Conservation (phyloP, 2,888 invertebrate genomes). For the Sminthurinus aureus region DNA sequence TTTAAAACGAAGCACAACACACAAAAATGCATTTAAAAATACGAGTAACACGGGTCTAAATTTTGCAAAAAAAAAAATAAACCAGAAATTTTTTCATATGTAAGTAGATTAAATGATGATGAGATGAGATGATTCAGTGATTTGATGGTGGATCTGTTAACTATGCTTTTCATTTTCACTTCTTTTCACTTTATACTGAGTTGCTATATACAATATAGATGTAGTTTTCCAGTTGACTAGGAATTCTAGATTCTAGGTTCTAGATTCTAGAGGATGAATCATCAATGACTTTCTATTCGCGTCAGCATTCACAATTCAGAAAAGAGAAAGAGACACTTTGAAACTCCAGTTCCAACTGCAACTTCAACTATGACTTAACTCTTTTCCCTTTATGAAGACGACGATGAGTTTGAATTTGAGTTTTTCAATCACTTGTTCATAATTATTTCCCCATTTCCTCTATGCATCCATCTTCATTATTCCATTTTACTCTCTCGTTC, state of each 20-base stretch:
- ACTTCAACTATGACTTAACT: neutral
- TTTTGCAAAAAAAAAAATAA: too few species aligned
- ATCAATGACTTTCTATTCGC: slow-evolving; percentile 55
- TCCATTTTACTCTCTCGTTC: neutral
- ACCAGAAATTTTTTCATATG: too few species aligned
- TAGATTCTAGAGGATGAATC: slow-evolving; percentile 52
- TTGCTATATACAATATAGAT: slow-evolving; percentile 16
- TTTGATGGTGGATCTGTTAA: too few species aligned
- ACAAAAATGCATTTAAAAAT: too few species aligned
- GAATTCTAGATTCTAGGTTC: too few species aligned
- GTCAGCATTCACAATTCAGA: slow-evolving; percentile 44
- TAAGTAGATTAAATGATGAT: too few species aligned
- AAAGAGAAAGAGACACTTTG: slow-evolving; percentile 17
- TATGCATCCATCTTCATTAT: slow-evolving; percentile 40
- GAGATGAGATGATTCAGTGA: too few species aligned
- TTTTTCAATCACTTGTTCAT: slow-evolving; percentile 53
- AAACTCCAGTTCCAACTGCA: neutral
- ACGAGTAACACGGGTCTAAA: too few species aligned
- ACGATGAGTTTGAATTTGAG: too few species aligned
- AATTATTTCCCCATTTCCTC: slow-evolving; percentile 55
- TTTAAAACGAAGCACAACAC: too few species aligned
- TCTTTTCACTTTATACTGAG: too few species aligned
- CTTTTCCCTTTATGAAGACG: slow-evolving; percentile 5
- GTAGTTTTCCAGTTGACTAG: slow-evolving; percentile 43
- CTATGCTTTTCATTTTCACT: too few species aligned